Base-by-base conservation (phyloP, 2,797 vertebrate species). In the Zenarchopterus dispar region DNA sequence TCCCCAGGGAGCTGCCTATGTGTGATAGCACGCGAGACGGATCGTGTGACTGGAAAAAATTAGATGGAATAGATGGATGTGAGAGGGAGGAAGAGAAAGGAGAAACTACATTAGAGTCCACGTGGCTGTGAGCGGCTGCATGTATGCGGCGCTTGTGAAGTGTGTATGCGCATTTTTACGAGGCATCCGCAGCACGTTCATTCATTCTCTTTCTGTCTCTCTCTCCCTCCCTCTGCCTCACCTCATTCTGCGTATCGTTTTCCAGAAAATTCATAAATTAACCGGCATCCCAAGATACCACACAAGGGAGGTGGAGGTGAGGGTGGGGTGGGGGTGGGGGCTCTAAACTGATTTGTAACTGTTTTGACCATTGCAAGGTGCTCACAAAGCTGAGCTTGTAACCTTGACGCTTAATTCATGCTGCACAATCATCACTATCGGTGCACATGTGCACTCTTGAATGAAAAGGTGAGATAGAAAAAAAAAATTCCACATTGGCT, bases 1-100 rank as follows among this genome's bases (percentile, higher is more conserved):
- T 93, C 94, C 92, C 93, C 44, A 15, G 94, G 92, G 95, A 94
- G 86, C 88, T 77, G 82, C 84, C 85, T 77, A 75, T 87, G 88
- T 88, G 87, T 88, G 87, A 89, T 79, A 88, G 85, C 88, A 82
- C 79, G 89, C 48, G 69, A 85, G 88, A 84, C 68, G 44, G 84
- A 86, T 88, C 82, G 78, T 71, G 84, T 81, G 80, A 85, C 77
- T 65, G 75, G 39, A 44, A 79, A 84, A 88, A 82, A 84, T 45
- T 48, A 85, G 81, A 81, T 79, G 82, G 84, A 85, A 87, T 62
- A 84, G 87, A 88, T 87, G 87, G 88, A 85, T 89, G 83, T 67
- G 74, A 87, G 77, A 79, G 66, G 80, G 70, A 84, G 74, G 51
- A 63, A 72, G 52, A 69, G 81, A 76, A 75, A 77, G 70, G 65